phyloP scores from a whole-genome alignment of 1,140 invertebrate genomes.

The Brachionus plicatilis region DNA sequence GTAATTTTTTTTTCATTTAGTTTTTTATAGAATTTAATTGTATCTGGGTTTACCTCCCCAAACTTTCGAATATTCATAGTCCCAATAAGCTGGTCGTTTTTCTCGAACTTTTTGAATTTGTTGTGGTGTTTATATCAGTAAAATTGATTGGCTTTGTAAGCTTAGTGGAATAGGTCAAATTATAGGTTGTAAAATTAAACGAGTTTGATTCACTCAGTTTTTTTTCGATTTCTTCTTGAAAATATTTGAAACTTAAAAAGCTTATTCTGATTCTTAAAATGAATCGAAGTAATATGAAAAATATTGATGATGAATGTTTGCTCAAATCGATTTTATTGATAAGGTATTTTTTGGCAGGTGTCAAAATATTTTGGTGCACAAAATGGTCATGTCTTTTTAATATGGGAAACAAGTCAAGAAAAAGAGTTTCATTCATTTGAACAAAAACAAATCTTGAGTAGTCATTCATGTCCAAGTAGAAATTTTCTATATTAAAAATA shows the following conservation, averaged over 20 bases:
- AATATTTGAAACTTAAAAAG: not conserved
- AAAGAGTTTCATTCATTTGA: not conserved
- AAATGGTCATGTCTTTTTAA: not conserved
- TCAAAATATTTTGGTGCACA: not conserved
- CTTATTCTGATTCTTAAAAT: not conserved
- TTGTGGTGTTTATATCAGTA: no score
- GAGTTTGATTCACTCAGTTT: not conserved
- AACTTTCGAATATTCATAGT: no score
- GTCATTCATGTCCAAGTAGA: not conserved
- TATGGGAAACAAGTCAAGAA: not conserved
- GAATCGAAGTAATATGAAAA: not conserved
- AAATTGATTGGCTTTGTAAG: no score
- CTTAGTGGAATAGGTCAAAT: no score
- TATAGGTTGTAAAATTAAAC: not conserved
- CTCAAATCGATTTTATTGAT: not conserved
- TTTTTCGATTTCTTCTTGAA: not conserved
- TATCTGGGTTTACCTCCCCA: no score
- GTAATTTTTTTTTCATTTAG: no score
- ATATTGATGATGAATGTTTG: not conserved
- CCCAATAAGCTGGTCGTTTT: no score
- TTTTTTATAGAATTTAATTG: no score
- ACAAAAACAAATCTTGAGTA: not conserved
- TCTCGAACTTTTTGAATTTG: no score
- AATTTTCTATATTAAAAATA: not conserved
- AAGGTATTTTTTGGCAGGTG: not conserved